phyloP scores from a whole-genome alignment of 2,888 invertebrate species.

The Nowickia ferox region DNA sequence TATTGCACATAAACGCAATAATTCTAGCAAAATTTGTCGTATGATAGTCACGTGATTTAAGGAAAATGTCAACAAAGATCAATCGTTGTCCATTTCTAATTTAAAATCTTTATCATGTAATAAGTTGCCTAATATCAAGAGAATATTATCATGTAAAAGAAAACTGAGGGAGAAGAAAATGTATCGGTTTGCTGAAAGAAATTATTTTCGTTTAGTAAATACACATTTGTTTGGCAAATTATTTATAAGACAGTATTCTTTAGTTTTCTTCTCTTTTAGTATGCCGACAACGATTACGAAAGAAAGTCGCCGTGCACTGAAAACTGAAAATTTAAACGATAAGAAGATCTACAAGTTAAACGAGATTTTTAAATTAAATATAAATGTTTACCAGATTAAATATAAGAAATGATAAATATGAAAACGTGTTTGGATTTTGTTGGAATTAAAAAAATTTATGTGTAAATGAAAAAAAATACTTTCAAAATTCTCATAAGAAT shows the following conservation, averaged over 20 bases:
- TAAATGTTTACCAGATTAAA: conserved; percentile 1
- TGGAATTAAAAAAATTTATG: not conserved
- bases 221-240: conserved; percentile 54
- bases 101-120: conserved; percentile 15
- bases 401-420: conserved; percentile 2
- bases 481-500: conserved; percentile 68
- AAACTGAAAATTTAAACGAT: conserved; percentile 48
- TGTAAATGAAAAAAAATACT: conserved; percentile 17
- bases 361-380: conserved; percentile 49
- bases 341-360: conserved; percentile 50
- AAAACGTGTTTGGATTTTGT: not conserved
- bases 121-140: conserved; percentile 32
- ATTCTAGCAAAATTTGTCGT: too few relatives aligned
- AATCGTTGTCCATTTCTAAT: not conserved
- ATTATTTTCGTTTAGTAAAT: conserved; percentile 57
- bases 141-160: conserved; percentile 38
- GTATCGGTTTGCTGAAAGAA: conserved; percentile 54
- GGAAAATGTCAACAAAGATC: too few relatives aligned
- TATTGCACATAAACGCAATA: too few relatives aligned
- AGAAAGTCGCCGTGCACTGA: conserved; percentile 64
- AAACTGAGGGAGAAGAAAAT: conserved; percentile 37
- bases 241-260: conserved; percentile 55
- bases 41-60: not conserved
- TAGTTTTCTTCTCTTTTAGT: conserved; percentile 57
- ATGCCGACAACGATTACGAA: conserved; percentile 70